These are phyloP conservation scores for Bubo scandiacus DNA, from an alignment of 2,113 vertebrate species.

Conservation along the genomic window DNA sequence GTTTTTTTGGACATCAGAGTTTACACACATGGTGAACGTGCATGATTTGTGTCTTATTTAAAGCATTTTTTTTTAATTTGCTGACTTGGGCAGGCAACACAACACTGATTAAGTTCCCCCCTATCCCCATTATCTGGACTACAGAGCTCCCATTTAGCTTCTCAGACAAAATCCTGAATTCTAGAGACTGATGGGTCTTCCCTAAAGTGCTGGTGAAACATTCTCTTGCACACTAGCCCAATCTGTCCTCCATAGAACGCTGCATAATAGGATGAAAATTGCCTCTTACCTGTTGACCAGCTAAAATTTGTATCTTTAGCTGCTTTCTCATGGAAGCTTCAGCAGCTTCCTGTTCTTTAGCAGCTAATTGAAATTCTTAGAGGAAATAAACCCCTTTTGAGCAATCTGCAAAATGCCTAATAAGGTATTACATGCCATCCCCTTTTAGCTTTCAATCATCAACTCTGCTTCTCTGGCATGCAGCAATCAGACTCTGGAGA, in stretches of 20 bases:
- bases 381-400: conserved; percentile 51
- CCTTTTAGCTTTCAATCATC: conserved; percentile 32
- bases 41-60: background rate
- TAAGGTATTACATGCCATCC: background rate
- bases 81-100: background rate
- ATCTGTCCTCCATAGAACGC: conserved; percentile 51
- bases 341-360: conserved; percentile 44
- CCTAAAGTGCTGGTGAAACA: background rate
- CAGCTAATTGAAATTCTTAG: conserved; percentile 63
- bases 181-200: background rate
- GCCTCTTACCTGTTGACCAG: conserved; percentile 57
- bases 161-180: conserved; percentile 20
- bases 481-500: conserved; percentile 31
- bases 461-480: background rate
- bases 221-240: conserved; percentile 46
- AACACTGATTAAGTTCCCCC: background rate
- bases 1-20: background rate
- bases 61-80: background rate
- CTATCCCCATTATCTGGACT: background rate
- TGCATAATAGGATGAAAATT: conserved; percentile 67
- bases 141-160: background rate
- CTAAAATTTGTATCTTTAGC: conserved; percentile 59
- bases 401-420: conserved; percentile 45
- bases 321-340: conserved; percentile 54
- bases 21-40: background rate